Evolutionary conservation across 2,888 invertebrate genomes (phyloP).

Genomic region (Daptonema setosum): DNA sequence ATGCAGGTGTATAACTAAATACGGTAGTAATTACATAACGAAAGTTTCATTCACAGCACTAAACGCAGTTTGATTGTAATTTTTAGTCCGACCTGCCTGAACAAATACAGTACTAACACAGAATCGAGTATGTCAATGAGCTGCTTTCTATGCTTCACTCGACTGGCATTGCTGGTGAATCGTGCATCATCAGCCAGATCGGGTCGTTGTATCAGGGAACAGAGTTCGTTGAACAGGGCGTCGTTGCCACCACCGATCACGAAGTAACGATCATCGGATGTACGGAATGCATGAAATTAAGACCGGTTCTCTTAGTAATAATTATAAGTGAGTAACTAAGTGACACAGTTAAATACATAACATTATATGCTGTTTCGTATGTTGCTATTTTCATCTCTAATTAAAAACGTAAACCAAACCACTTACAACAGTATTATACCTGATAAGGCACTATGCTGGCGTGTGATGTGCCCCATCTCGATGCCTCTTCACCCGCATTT

Average conservation of each 20-base stretch:
- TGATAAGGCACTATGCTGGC: constrained; percentile 83
- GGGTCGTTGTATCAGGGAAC: constrained; percentile 39
- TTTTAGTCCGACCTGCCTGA: too few relatives aligned
- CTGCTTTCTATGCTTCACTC: constrained; percentile 53
- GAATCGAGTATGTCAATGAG: constrained; percentile 44
- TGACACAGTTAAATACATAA: too few relatives aligned
- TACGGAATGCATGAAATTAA: constrained; percentile 42
- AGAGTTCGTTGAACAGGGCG: constrained; percentile 46
- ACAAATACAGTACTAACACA: too few relatives aligned
- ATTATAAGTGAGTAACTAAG: too few relatives aligned
- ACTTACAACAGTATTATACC: too few relatives aligned
- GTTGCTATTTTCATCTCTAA: too few relatives aligned
- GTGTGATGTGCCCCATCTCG: constrained; percentile 74
- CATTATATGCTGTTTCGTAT: too few relatives aligned
- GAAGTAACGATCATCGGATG: constrained; percentile 47
- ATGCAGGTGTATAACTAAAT: too few relatives aligned
- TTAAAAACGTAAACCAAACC: too few relatives aligned
- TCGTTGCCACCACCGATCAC: constrained; percentile 66
- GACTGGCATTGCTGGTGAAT: constrained; percentile 47
- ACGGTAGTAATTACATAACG: too few relatives aligned
- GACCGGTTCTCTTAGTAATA: background rate
- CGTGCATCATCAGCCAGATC: constrained; percentile 42
- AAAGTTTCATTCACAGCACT: too few relatives aligned
- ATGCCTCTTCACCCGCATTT: constrained; percentile 55
- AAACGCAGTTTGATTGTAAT: too few relatives aligned